Evolutionary conservation across 1,140 invertebrate species (phyloP).

Genomic region (Sitophilus oryzae): DNA sequence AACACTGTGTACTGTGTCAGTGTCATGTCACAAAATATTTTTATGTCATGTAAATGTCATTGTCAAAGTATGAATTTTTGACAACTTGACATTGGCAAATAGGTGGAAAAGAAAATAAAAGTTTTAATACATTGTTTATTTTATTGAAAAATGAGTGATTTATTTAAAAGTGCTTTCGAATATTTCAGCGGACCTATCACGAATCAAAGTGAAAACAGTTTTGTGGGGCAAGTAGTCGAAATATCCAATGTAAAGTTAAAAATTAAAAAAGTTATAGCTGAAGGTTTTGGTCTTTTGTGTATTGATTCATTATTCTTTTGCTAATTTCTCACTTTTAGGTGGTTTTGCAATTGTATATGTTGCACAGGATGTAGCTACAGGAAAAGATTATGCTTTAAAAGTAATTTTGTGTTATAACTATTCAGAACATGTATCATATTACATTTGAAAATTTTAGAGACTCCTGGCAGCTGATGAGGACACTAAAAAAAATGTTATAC

Average conservation of each 20-base stretch:
- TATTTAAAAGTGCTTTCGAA: constrained; percentile 82
- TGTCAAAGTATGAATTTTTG: too few relatives aligned
- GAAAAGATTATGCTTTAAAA: constrained; percentile 88
- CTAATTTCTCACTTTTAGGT: constrained; percentile 57
- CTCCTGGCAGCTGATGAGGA: constrained; percentile 73
- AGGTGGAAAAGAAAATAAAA: too few relatives aligned
- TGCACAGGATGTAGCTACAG: constrained; percentile 78
- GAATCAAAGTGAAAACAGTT: constrained; percentile 70
- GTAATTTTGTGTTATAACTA: constrained; percentile 39
- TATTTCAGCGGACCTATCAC: constrained; percentile 64
- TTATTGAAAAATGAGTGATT: constrained; percentile 77
- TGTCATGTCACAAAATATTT: too few relatives aligned
- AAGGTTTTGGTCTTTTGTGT: constrained; percentile 65
- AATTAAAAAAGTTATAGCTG: constrained; percentile 85
- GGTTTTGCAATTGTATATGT: constrained; percentile 93
- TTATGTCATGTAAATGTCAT: too few relatives aligned
- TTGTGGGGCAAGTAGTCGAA: constrained; percentile 85
- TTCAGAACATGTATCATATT: background rate
- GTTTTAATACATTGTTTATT: too few relatives aligned
- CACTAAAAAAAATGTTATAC: constrained; percentile 66
- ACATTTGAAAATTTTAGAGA: constrained; percentile 48
- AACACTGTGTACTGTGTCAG: too few relatives aligned
- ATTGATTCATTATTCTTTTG: constrained; percentile 31
- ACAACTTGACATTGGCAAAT: too few relatives aligned
- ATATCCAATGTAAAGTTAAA: constrained; percentile 82